Percentiles rank a stretch among this genome's conserved stretches.
Conservation (phyloP, 2,888 invertebrate species). For the Drepanosiphum platanoidis region DNA sequence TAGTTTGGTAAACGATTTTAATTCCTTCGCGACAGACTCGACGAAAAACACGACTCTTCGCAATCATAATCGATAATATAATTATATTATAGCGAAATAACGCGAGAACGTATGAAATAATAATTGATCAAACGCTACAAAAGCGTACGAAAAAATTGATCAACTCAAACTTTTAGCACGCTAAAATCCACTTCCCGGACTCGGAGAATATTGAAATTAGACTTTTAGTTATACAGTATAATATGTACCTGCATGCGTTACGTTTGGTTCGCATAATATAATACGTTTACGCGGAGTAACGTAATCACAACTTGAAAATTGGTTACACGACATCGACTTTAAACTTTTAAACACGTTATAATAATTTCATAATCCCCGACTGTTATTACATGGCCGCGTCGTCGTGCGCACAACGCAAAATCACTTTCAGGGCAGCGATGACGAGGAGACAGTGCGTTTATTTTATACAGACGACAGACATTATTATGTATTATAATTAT, state of each 20-base stretch:
- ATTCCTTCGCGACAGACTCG: neutral
- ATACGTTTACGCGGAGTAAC: neutral
- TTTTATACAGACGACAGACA: too few species aligned
- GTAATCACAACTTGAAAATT: constrained; percentile 22
- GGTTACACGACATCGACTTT: neutral
- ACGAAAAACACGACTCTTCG: neutral
- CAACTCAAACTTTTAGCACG: neutral
- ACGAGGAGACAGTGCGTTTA: neutral
- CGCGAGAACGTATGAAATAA: neutral
- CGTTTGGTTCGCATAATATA: neutral
- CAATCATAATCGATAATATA: neutral
- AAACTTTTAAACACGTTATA: constrained; percentile 24
- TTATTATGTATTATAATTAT: too few species aligned
- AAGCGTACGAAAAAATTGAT: neutral
- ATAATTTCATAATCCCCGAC: constrained; percentile 16
- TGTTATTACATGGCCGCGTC: too few species aligned
- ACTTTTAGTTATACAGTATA: neutral
- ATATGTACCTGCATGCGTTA: too few species aligned
- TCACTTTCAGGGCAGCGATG: neutral
- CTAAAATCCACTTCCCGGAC: too few species aligned
- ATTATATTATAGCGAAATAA: neutral
- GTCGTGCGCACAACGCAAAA: neutral
- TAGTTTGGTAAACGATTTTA: neutral
- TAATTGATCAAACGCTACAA: neutral
- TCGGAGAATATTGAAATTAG: neutral